Evolutionary conservation across 2,797 vertebrate genomes (phyloP).

Genomic region (Rachycentron canadum): DNA sequence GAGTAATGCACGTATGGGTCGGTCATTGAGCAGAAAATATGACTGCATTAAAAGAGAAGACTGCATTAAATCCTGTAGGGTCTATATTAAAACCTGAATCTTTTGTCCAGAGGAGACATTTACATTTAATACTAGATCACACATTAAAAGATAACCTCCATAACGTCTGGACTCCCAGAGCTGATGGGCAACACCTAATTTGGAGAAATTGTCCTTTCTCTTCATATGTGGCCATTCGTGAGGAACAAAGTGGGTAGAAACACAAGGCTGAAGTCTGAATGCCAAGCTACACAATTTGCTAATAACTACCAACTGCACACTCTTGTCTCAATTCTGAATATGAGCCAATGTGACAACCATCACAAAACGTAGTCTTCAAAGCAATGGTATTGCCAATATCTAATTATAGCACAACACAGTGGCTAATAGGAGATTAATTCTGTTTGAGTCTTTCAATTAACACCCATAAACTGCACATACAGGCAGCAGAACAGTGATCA

Average conservation of each 20-base stretch:
- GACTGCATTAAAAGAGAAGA: not conserved
- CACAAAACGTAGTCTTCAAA: constrained; percentile 45
- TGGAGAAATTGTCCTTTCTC: not conserved
- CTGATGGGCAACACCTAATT: not conserved
- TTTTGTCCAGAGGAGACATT: not conserved
- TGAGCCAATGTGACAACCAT: constrained; percentile 41
- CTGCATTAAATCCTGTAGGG: not conserved
- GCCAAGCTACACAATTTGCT: not conserved
- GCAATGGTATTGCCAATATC: constrained; percentile 30
- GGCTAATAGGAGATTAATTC: constrained; percentile 51
- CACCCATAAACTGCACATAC: constrained; percentile 35
- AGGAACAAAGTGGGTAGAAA: not conserved
- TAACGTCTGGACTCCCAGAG: not conserved
- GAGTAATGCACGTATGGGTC: not conserved
- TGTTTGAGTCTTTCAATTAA: constrained; percentile 59
- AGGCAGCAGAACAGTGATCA: constrained; percentile 37
- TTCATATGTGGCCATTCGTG: not conserved
- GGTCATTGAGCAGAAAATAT: not conserved
- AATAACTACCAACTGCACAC: constrained; percentile 1
- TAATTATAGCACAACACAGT: constrained; percentile 37
- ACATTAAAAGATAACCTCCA: not conserved
- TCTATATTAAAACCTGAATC: not conserved
- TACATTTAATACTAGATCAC: not conserved
- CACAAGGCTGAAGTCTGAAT: not conserved
- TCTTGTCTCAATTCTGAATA: constrained; percentile 11